Conservation (phyloP, 2,797 vertebrate species). For the Microchirus variegatus region DNA sequence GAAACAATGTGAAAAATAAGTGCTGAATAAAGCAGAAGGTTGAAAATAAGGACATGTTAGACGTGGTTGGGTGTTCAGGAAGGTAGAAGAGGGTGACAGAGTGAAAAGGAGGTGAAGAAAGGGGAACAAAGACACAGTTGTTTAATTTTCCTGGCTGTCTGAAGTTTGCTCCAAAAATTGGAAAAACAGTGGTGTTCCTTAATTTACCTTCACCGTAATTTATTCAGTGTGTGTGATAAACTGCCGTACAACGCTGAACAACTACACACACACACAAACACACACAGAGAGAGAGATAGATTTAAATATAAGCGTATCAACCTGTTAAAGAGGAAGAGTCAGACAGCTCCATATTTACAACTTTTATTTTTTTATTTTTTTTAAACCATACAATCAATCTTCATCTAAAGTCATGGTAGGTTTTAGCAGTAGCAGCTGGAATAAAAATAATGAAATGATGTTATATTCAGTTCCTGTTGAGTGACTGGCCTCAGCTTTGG, state of each 20-base stretch:
- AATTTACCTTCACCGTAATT: conserved; percentile 72
- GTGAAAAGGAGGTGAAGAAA: conserved; percentile 32
- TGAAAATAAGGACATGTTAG: background rate
- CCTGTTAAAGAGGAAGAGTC: conserved; percentile 21
- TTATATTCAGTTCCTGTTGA: conserved; percentile 66
- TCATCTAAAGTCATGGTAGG: conserved; percentile 57
- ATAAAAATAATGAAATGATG: conserved; percentile 62
- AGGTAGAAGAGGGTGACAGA: background rate
- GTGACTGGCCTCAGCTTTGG: conserved; percentile 48
- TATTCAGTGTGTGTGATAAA: conserved; percentile 64
- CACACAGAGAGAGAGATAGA: conserved; percentile 20
- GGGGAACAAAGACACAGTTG: conserved; percentile 51
- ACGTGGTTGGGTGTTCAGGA: background rate
- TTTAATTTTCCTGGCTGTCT: conserved; percentile 61
- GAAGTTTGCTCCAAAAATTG: conserved; percentile 69
- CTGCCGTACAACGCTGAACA: background rate
- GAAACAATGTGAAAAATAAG: too few species aligned
- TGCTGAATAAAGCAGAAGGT: background rate
- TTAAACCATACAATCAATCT: conserved; percentile 65
- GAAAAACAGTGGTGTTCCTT: conserved; percentile 74
- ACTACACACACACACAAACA: conserved; percentile 16
- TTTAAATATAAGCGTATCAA: conserved; percentile 63
- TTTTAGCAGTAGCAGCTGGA: conserved; percentile 38
- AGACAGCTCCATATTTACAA: background rate
- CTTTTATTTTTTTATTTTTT: too few species aligned